Conservation (phyloP, 2,888 invertebrate genomes). For the Ypsolopha scabrella region DNA sequence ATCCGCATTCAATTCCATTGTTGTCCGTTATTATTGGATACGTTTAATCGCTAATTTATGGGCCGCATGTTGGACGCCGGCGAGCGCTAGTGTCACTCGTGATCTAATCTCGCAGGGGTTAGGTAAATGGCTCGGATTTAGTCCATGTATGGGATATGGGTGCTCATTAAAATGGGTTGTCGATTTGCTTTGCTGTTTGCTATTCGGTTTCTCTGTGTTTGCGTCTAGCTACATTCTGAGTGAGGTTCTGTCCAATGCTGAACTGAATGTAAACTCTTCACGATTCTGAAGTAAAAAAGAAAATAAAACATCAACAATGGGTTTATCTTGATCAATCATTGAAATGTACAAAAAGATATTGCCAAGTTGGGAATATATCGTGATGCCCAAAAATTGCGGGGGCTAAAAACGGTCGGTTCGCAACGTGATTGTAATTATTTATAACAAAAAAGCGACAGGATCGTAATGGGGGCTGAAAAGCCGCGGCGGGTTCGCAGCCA, state of each 20-base stretch:
- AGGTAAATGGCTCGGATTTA: conserved; percentile 16
- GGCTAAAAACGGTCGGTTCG: conserved; percentile 23
- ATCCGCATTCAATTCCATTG: conserved; percentile 70
- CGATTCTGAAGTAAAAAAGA: too few relatives aligned
- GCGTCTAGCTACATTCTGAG: background rate
- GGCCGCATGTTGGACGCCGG: conserved; percentile 47
- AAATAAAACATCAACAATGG: too few relatives aligned
- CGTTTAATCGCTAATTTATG: conserved; percentile 66
- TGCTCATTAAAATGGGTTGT: background rate
- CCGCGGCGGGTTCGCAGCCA: conserved; percentile 40
- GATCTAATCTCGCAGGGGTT: conserved; percentile 26
- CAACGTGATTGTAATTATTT: conserved; percentile 53
- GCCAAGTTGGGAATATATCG: conserved; percentile 13
- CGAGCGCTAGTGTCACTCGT: conserved; percentile 32
- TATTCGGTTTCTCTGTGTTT: background rate
- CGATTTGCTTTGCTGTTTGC: background rate
- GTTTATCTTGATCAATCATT: background rate
- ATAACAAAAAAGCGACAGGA: conserved; percentile 57
- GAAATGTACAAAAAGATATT: background rate
- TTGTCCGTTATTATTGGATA: conserved; percentile 61
- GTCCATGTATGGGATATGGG: background rate
- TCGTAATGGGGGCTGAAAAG: conserved; percentile 58
- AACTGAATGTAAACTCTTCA: too few relatives aligned
- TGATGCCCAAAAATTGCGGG: too few relatives aligned
- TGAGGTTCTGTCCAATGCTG: too few relatives aligned